phyloP scores from a whole-genome alignment of 2,797 vertebrate genomes.

The Euthynnus affinis region DNA sequence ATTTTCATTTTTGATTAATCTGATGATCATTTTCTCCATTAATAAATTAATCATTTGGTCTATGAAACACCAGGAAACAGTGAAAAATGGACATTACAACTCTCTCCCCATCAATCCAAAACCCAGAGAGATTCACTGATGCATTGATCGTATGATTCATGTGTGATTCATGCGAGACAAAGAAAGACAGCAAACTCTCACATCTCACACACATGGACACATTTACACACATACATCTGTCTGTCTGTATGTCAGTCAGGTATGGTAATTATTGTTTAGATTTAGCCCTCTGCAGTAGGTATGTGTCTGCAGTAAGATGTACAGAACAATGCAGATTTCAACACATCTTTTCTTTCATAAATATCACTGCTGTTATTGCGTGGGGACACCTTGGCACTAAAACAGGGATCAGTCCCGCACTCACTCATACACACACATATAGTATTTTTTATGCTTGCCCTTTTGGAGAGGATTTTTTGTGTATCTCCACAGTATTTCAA shows the following conservation, averaged over 20 bases:
- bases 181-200: not conserved
- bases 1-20: too few relatives aligned
- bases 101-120: too few relatives aligned
- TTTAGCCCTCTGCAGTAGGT: constrained; percentile 41
- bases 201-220: not conserved
- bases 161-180: not conserved
- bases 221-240: constrained; percentile 13
- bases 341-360: constrained; percentile 36
- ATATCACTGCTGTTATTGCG: constrained; percentile 34
- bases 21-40: too few relatives aligned
- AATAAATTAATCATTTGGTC: too few relatives aligned
- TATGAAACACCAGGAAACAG: too few relatives aligned
- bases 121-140: not conserved
- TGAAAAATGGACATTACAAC: too few relatives aligned
- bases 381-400: constrained; percentile 25
- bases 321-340: constrained; percentile 63
- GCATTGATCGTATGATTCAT: too few relatives aligned
- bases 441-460: not conserved
- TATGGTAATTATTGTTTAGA: constrained; percentile 76
- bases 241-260: constrained; percentile 59
- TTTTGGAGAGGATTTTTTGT: not conserved
- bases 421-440: not conserved
- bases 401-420: constrained; percentile 51
- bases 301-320: constrained; percentile 43
- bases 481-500: constrained; percentile 2